Base-by-base conservation (phyloP, 2,113 vertebrate genomes). In the Microtus montanus region DNA sequence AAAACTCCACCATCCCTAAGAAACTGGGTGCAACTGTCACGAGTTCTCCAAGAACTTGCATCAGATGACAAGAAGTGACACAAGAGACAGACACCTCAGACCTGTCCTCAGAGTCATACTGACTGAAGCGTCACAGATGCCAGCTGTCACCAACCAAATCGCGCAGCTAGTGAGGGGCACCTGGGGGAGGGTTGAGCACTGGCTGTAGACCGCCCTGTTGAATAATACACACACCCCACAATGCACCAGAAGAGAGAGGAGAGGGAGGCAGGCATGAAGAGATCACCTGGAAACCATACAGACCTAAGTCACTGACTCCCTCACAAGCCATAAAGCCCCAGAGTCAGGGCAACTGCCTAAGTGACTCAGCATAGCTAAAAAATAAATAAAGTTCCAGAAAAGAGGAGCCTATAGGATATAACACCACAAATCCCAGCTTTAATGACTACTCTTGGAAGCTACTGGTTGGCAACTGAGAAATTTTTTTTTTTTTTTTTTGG, bases 141-240 rank as follows among this genome's bases (percentile, higher is more conserved):
- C 41, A 54, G 38, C 8, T 13, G 38, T 75, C 86, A 71, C 28
- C 47, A 71, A 7, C n/a, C 17, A 47, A 66, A 35, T 19, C 24
- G 49, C 30, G 10, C 28, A 49, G 87, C 30, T 9, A n/a, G n/a
- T 0, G 15, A 70, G 0, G 0, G 20, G 11, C 0, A 0, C 5
- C 58, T 14, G 3, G 38, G 28, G 35, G 22, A 19, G 47, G 5
- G 52, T 30, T 1, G 54, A 6, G 1, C 28, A 10, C 66, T 15
- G 28, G 28, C 52, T 28, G 47, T 4, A 47, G 30, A 68, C 64
- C 9, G 3, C 44, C 64, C 64, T n/a, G 19, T 20, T 26, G 30
- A 24, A 28, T 49, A 12, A n/a, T 22, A 49, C 2, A 5, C 20
- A n/a, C 35, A 52, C 13, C 28, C 68, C 13, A 22, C 9, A 33